These are phyloP conservation scores for Trichopria drosophilae DNA, from an alignment of 2,888 invertebrate species.

Conservation along the genomic window DNA sequence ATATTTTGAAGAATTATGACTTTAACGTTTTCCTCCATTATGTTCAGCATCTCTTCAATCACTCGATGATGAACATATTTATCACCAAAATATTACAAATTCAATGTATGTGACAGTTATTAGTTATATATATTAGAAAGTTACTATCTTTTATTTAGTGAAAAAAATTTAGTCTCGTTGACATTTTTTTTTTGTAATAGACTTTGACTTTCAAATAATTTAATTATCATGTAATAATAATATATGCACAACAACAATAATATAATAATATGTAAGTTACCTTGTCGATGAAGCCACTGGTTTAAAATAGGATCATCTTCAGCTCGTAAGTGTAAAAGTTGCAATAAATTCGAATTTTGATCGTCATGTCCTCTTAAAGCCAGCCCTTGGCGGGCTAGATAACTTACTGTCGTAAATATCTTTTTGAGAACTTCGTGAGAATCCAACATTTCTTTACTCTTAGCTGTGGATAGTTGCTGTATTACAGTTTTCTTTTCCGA, in stretches of 20 bases:
- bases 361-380: constrained; percentile 18
- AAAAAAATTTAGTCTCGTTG: too few relatives aligned
- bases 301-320: too few relatives aligned
- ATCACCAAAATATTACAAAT: too few relatives aligned
- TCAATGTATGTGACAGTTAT: too few relatives aligned
- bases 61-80: constrained; percentile 10
- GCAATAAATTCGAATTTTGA: constrained; percentile 29
- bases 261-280: too few relatives aligned
- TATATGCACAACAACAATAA: too few relatives aligned
- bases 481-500: constrained; percentile 14
- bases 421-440: constrained; percentile 20
- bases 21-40: constrained; percentile 2
- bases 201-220: too few relatives aligned
- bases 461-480: constrained; percentile 12
- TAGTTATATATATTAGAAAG: too few relatives aligned
- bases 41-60: constrained; percentile 12
- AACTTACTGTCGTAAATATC: constrained; percentile 19
- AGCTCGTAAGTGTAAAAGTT: constrained; percentile 27
- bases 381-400: constrained; percentile 23
- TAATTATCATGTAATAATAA: too few relatives aligned
- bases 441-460: constrained; percentile 23
- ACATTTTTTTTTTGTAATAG: too few relatives aligned
- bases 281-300: too few relatives aligned
- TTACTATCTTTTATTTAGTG: too few relatives aligned
- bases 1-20: constrained; percentile 8